Evolutionary conservation across 2,797 vertebrate genomes (phyloP).

Genomic region (Mus caroli): DNA sequence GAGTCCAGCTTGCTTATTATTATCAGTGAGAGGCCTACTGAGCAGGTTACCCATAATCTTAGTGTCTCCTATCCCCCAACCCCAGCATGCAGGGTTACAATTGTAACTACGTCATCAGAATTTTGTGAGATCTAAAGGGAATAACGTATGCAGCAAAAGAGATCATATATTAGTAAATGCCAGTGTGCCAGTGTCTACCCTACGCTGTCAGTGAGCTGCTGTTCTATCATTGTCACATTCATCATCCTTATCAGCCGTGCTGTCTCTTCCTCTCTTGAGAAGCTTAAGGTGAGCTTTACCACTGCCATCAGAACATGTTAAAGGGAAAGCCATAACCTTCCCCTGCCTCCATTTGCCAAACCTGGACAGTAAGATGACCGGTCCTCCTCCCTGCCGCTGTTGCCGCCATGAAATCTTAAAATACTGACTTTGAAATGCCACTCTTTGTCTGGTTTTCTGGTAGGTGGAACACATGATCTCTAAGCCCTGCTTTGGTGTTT

Average conservation of each 20-base stretch:
- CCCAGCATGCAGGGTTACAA: background rate
- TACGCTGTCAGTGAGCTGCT: background rate
- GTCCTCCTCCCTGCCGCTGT: background rate
- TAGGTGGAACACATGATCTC: background rate
- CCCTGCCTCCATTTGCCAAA: fast-evolving
- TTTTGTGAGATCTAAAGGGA: background rate
- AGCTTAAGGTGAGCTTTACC: background rate
- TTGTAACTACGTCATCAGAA: background rate
- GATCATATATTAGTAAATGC: background rate
- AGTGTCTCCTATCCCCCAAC: background rate
- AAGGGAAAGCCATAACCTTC: background rate
- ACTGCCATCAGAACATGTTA: background rate
- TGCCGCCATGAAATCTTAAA: background rate
- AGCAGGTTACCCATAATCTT: too few species aligned
- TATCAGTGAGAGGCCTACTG: background rate
- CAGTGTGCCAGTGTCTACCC: background rate
- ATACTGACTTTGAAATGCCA: background rate
- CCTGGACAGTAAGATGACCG: background rate
- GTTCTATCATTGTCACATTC: background rate
- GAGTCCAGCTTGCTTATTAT: background rate
- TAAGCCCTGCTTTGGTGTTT: background rate
- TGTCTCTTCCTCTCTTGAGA: background rate
- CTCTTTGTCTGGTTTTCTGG: background rate
- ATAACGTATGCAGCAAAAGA: background rate
- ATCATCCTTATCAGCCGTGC: too few species aligned